Evolutionary conservation across 1,140 invertebrate species (phyloP).

Genomic region (Hypothenemus hampei): DNA sequence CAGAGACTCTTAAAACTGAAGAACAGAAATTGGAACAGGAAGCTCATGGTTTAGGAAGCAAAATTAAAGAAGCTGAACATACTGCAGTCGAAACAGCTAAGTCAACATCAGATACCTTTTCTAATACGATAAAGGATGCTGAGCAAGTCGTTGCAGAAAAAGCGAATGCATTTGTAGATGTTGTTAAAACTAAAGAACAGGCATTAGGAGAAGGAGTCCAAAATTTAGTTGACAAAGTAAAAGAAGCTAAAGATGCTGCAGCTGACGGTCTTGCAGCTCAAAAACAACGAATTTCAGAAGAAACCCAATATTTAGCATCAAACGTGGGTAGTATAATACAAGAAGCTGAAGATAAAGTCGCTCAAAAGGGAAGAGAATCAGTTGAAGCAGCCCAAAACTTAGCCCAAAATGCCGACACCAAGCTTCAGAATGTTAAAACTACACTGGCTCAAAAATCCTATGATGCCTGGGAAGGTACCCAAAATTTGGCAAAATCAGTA

Average conservation of each 20-base stretch:
- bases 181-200: neutral
- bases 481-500: too few species aligned
- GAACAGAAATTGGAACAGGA: constrained; percentile 6
- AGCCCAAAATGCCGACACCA: constrained; percentile 16
- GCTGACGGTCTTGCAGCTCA: constrained; percentile 20
- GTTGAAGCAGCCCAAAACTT: constrained; percentile 15
- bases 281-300: constrained; percentile 20
- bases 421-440: too few species aligned
- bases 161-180: constrained; percentile 16
- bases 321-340: constrained; percentile 15
- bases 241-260: constrained; percentile 13
- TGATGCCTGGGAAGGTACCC: too few species aligned
- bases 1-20: constrained; percentile 8
- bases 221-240: constrained; percentile 10
- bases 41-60: constrained; percentile 22
- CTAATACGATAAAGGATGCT: constrained; percentile 17
- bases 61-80: constrained; percentile 21
- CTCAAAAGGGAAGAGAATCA: constrained; percentile 18
- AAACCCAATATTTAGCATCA: constrained; percentile 19
- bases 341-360: constrained; percentile 16
- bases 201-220: neutral
- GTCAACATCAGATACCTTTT: constrained; percentile 14
- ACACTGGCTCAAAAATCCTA: too few species aligned
- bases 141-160: constrained; percentile 26
- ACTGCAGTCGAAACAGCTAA: constrained; percentile 13